Conservation (phyloP, 2,888 invertebrate species). For the Thera britannica region DNA sequence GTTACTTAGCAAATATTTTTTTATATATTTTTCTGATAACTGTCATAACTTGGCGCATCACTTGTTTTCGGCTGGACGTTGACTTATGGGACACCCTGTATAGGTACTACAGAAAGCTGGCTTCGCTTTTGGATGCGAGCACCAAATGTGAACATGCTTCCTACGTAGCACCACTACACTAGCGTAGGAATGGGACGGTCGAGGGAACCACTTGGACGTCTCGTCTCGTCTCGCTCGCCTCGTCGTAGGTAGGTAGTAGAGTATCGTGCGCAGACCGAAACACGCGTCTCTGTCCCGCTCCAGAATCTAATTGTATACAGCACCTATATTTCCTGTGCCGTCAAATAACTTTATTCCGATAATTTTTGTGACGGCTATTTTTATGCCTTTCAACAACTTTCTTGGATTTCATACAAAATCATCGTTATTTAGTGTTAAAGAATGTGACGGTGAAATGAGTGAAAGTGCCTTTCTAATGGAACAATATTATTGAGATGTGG, state of each 20-base stretch:
- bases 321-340: conserved; percentile 19
- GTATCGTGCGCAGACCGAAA: conserved; percentile 41
- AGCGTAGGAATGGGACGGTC: conserved; percentile 48
- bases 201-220: conserved; percentile 16
- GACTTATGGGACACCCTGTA: no score
- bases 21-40: no score
- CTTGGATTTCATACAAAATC: conserved; percentile 46
- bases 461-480: conserved; percentile 73
- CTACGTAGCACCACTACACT: conserved; percentile 27
- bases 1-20: no score
- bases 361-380: conserved; percentile 21
- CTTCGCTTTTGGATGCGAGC: conserved; percentile 16
- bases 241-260: conserved; percentile 47
- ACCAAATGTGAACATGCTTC: conserved; percentile 48
- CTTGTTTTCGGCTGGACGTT: no score
- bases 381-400: conserved; percentile 25
- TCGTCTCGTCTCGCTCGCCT: conserved; percentile 37
- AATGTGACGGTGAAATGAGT: conserved; percentile 60
- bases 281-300: conserved; percentile 20
- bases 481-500: conserved; percentile 70
- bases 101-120: not conserved
- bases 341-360: conserved; percentile 24
- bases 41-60: no score
- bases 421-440: conserved; percentile 31
- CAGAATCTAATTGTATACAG: conserved; percentile 24